phyloP scores from a whole-genome alignment of 2,888 invertebrate species.

The Podotricha telesiphe region DNA sequence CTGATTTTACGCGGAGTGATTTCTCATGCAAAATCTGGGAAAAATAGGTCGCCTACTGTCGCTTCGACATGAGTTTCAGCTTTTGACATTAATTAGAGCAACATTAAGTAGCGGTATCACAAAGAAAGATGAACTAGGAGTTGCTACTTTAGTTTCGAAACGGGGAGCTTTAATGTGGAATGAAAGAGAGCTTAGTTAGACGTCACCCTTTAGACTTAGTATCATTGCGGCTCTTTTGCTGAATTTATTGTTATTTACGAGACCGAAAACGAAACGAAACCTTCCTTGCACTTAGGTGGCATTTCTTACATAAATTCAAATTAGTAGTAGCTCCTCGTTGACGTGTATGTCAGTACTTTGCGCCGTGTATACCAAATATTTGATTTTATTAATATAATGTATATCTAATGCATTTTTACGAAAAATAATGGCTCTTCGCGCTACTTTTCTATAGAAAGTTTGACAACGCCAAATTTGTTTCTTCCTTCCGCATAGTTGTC shows the following conservation, averaged over 20 bases:
- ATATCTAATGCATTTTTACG: too few relatives aligned
- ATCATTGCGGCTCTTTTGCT: neutral
- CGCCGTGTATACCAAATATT: too few relatives aligned
- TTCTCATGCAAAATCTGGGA: constrained; percentile 5
- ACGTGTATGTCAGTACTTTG: too few relatives aligned
- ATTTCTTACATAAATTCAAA: too few relatives aligned
- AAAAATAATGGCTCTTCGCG: too few relatives aligned
- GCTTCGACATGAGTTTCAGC: constrained; percentile 11
- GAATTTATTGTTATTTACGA: neutral
- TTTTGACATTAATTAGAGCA: constrained; percentile 14
- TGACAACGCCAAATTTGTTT: too few relatives aligned
- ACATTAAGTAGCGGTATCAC: neutral
- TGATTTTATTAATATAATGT: too few relatives aligned
- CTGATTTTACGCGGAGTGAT: constrained; percentile 37
- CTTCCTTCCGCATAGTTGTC: too few relatives aligned
- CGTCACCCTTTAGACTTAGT: neutral
- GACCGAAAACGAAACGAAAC: too few relatives aligned
- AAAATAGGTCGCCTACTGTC: constrained; percentile 17
- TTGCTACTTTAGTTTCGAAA: neutral
- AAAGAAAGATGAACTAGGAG: constrained; percentile 7
- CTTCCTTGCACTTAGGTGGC: too few relatives aligned
- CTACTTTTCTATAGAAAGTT: too few relatives aligned
- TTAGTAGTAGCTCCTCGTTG: too few relatives aligned
- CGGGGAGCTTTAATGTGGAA: neutral
- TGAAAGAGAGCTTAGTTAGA: neutral